phyloP scores from a whole-genome alignment of 2,888 invertebrate species.

The Eudasyphora cyanicolor region DNA sequence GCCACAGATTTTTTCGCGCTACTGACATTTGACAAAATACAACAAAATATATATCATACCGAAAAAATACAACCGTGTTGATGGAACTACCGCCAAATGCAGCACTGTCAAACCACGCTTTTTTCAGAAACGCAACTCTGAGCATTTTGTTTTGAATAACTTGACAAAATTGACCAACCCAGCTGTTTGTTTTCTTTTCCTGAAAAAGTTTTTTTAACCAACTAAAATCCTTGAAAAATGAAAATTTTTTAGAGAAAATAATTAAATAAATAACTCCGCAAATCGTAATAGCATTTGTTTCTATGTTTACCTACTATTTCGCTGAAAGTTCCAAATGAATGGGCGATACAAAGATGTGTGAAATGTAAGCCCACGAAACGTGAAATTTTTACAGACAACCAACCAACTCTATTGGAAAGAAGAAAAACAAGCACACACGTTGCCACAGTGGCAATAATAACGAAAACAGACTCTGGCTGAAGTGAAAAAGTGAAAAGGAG shows the following conservation, averaged over 20 bases:
- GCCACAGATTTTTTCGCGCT: too few species aligned
- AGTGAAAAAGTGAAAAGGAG: slow-evolving; percentile 46
- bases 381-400: slow-evolving; percentile 68
- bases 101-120: slow-evolving; percentile 64
- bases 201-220: slow-evolving; percentile 68
- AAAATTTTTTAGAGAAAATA: slow-evolving; percentile 69
- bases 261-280: slow-evolving; percentile 18
- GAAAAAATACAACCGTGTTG: slow-evolving; percentile 24
- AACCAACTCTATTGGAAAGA: slow-evolving; percentile 67
- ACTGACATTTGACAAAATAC: too few species aligned
- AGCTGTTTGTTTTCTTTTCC: slow-evolving; percentile 73
- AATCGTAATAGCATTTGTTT: not conserved
- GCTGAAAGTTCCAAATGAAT: slow-evolving; percentile 16
- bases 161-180: slow-evolving; percentile 72
- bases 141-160: slow-evolving; percentile 78
- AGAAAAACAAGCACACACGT: slow-evolving; percentile 65
- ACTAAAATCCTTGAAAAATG: slow-evolving; percentile 71
- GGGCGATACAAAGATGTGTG: slow-evolving; percentile 35
- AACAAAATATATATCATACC: too few species aligned
- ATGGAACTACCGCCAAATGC: slow-evolving; percentile 23
- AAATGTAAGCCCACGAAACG: slow-evolving; percentile 64
- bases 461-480: slow-evolving; percentile 50
- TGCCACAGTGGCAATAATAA: slow-evolving; percentile 65
- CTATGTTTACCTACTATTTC: not conserved
- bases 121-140: slow-evolving; percentile 61